A percentile compares a stretch with the other conserved stretches of the same genome.
These are phyloP conservation scores for Corythornis cristatus DNA, from an alignment of 2,113 vertebrate species.

Conservation along the genomic window DNA sequence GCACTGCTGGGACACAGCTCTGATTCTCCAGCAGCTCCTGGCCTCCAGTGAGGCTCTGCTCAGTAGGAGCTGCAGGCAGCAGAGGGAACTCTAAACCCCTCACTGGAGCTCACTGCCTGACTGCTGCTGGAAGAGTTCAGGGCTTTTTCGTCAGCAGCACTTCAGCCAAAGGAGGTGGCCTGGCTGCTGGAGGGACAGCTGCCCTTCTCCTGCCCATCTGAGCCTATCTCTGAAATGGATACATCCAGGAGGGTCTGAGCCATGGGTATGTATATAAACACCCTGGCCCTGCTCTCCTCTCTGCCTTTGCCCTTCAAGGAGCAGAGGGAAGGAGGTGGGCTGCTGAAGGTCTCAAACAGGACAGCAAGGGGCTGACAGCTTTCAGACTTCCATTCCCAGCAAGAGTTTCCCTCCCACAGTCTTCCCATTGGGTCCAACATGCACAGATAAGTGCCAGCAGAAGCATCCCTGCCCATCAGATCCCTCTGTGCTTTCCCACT, in stretches of 20 bases:
- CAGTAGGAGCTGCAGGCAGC: background rate
- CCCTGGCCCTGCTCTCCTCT: background rate
- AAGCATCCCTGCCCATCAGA: background rate
- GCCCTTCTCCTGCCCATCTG: background rate
- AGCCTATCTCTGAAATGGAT: background rate
- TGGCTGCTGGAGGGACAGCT: background rate
- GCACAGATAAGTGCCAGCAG: background rate
- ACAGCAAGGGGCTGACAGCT: background rate
- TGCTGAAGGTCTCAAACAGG: background rate
- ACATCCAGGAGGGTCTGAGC: background rate
- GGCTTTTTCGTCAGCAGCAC: background rate
- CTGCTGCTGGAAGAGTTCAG: background rate
- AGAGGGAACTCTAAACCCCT: conserved; percentile 57
- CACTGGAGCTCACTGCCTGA: background rate
- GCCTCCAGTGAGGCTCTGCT: background rate
- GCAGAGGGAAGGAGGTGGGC: background rate
- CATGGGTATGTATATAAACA: accelerated
- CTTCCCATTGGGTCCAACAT: background rate
- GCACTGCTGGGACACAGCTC: background rate
- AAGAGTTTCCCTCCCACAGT: background rate
- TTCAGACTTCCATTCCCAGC: background rate
- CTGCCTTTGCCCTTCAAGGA: background rate
- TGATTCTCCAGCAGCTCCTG: too few species aligned
- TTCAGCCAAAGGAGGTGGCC: background rate
- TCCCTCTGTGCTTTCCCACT: background rate